A percentile compares a stretch with the other conserved stretches of the same genome.
Evolutionary conservation across 2,888 invertebrate species (phyloP).

Genomic region (Cactoblastis cactorum): DNA sequence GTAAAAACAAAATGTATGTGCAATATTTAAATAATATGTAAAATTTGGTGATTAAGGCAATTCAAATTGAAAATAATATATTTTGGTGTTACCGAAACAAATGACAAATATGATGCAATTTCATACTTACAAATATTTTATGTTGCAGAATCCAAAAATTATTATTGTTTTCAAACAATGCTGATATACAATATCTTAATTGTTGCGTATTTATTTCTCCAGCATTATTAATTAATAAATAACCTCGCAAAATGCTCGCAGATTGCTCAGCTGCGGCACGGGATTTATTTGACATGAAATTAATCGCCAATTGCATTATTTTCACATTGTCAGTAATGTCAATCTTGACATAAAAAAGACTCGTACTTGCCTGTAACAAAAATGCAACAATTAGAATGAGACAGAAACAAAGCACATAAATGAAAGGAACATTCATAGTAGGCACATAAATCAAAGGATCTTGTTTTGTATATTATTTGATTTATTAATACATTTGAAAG

Average conservation of each 20-base stretch:
- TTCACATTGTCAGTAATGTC: not conserved
- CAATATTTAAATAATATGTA: not conserved
- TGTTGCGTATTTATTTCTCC: not conserved
- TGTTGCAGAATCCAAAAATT: not conserved
- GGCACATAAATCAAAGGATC: too few relatives aligned
- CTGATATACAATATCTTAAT: not conserved
- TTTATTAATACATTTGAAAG: too few relatives aligned
- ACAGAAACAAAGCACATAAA: too few relatives aligned
- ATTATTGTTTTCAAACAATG: not conserved
- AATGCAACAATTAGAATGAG: too few relatives aligned
- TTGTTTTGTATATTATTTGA: too few relatives aligned
- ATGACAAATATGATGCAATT: constrained; percentile 7
- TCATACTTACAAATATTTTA: constrained; percentile 12
- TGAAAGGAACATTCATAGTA: too few relatives aligned
- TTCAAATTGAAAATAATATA: not conserved
- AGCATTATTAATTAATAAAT: constrained; percentile 3
- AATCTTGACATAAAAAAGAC: not conserved
- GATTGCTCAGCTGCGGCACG: constrained; percentile 7
- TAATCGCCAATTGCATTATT: not conserved
- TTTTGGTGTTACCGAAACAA: not conserved
- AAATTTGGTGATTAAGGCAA: not conserved
- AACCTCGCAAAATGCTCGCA: constrained; percentile 24
- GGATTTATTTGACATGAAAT: constrained; percentile 21
- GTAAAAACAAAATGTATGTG: too few relatives aligned
- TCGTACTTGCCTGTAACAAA: too few relatives aligned